A percentile compares a stretch with the other conserved stretches of the same genome.
phyloP scores from a whole-genome alignment of 2,797 vertebrate species.

The Hyperoplus immaculatus region DNA sequence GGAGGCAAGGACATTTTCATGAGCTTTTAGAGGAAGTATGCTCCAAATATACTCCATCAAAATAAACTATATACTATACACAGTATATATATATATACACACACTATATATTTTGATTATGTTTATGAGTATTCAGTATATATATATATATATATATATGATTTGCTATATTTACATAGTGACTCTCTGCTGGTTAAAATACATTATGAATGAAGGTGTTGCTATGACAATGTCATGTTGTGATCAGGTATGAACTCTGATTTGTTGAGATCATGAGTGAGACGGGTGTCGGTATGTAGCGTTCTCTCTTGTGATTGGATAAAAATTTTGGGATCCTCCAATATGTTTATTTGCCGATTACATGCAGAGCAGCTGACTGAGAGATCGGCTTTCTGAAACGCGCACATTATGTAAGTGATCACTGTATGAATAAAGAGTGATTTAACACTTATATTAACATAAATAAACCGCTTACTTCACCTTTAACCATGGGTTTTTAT shows the following conservation, averaged over 20 bases:
- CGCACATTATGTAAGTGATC: no score
- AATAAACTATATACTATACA: not conserved
- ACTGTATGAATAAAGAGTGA: no score
- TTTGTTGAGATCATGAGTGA: not conserved
- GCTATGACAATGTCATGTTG: conserved; percentile 10
- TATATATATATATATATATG: not conserved
- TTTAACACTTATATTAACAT: no score
- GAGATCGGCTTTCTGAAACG: no score
- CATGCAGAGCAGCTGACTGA: no score
- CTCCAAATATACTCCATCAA: conserved; percentile 20
- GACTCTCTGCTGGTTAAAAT: not conserved
- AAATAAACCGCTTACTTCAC: no score
- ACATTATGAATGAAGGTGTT: conserved; percentile 4
- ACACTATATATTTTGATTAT: not conserved
- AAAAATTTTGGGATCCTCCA: no score
- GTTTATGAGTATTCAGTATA: not conserved
- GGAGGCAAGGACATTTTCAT: conserved; percentile 1
- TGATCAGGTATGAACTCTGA: conserved; percentile 2
- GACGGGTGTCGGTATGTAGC: no score
- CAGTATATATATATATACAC: no score
- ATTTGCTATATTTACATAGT: conserved; percentile 2
- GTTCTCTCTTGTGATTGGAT: no score
- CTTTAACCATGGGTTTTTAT: not conserved
- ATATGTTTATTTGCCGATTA: no score
- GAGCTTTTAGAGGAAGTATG: conserved; percentile 21